phyloP scores from a whole-genome alignment of 2,797 vertebrate species.

The Peromyscus nudipes region DNA sequence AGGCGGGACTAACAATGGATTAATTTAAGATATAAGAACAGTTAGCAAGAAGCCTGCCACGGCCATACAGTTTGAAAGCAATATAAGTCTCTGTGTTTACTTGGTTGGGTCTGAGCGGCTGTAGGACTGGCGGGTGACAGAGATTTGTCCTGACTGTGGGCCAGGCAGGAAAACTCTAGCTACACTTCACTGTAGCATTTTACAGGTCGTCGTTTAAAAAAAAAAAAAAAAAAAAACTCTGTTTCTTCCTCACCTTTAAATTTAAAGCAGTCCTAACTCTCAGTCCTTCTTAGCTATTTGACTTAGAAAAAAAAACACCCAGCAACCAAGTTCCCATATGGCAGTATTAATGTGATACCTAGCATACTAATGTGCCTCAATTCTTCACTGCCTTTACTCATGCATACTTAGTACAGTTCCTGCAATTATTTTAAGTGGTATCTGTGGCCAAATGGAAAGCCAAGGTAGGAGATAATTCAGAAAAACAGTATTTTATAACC shows the following conservation, averaged over 20 bases:
- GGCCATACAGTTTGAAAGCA: no score
- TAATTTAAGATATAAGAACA: no score
- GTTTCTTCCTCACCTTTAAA: slow-evolving; percentile 39
- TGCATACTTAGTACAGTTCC: background rate
- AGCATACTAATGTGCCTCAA: background rate
- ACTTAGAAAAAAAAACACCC: slow-evolving; percentile 26
- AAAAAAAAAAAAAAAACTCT: background rate
- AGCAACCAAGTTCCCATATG: background rate
- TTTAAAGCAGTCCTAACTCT: background rate
- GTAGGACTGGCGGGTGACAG: no score
- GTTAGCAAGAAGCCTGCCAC: no score
- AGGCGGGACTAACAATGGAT: no score
- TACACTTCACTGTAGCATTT: background rate
- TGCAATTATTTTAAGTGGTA: background rate
- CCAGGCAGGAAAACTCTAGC: no score
- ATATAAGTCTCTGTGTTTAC: no score
- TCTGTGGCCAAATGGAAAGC: background rate
- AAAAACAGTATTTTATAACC: background rate
- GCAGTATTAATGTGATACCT: background rate
- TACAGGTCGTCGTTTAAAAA: background rate
- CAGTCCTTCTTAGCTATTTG: slow-evolving; percentile 11
- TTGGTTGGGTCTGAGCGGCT: no score
- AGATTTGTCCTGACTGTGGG: no score
- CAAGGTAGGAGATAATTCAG: background rate
- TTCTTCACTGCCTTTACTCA: no score